These are phyloP conservation scores for Sicus ferrugineus DNA, from an alignment of 2,888 invertebrate species.

Conservation along the genomic window DNA sequence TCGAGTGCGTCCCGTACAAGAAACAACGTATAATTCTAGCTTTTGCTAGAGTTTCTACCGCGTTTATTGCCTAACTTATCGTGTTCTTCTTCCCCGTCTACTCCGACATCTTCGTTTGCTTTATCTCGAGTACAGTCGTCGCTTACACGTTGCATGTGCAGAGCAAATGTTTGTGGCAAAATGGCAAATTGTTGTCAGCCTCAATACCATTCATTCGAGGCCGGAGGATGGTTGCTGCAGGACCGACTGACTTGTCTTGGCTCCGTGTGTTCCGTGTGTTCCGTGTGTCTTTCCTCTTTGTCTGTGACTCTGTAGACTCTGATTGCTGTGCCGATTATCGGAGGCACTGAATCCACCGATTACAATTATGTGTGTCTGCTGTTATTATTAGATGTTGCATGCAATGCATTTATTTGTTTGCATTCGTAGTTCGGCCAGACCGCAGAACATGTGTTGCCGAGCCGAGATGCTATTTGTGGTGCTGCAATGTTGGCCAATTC, in stretches of 20 bases:
- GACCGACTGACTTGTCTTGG: neutral
- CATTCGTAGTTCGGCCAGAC: slow-evolving; percentile 24
- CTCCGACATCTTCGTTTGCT: neutral
- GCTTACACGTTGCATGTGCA: slow-evolving; percentile 8
- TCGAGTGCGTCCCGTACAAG: slow-evolving; percentile 36
- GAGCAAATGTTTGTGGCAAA: slow-evolving; percentile 31
- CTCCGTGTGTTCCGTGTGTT: neutral
- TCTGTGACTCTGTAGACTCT: neutral
- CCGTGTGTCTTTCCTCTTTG: neutral
- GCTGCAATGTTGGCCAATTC: too few relatives aligned
- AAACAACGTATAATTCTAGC: slow-evolving; percentile 10
- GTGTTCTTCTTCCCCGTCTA: neutral
- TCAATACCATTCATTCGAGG: slow-evolving; percentile 15
- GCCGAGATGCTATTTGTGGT: neutral
- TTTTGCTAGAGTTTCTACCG: neutral
- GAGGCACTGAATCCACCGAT: slow-evolving; percentile 19
- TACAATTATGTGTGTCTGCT: neutral
- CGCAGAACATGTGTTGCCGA: slow-evolving; percentile 33
- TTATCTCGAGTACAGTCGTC: neutral
- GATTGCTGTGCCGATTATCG: slow-evolving; percentile 25
- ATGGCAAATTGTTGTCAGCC: slow-evolving; percentile 27
- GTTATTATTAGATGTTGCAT: slow-evolving; percentile 46
- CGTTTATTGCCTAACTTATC: neutral
- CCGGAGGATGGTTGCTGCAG: neutral
- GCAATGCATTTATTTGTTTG: slow-evolving; percentile 42